A percentile compares a stretch with the other conserved stretches of the same genome.
Evolutionary conservation across 2,888 invertebrate genomes (phyloP).

Genomic region (Ormyrus nitidulus): DNA sequence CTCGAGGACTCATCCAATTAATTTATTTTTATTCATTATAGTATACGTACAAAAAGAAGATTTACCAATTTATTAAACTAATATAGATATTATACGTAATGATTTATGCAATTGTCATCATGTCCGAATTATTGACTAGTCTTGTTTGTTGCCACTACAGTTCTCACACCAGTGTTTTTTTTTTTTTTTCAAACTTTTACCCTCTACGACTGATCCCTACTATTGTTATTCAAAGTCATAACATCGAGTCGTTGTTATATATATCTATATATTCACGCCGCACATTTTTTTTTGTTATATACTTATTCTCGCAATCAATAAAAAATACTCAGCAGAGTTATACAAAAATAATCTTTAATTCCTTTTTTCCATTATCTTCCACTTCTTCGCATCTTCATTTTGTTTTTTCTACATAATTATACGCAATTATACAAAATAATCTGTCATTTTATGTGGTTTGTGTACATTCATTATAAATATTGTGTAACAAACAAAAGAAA

Average conservation of each 20-base stretch:
- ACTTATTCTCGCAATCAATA: slow-evolving; percentile 40
- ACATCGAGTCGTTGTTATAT: slow-evolving; percentile 30
- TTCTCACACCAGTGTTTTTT: slow-evolving; percentile 22
- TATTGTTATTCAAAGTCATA: slow-evolving; percentile 11
- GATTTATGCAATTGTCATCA: slow-evolving; percentile 25
- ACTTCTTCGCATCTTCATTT: slow-evolving; percentile 9
- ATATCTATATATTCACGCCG: slow-evolving; percentile 24
- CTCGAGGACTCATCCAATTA: not conserved
- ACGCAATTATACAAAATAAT: slow-evolving; percentile 51
- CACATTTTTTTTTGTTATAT: not conserved
- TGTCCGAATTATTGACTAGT: slow-evolving; percentile 52
- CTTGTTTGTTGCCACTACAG: slow-evolving; percentile 26
- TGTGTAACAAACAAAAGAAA: slow-evolving; percentile 6
- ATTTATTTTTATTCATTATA: not conserved
- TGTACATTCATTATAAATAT: slow-evolving; percentile 20
- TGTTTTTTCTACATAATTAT: not conserved
- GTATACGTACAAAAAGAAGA: slow-evolving; percentile 15
- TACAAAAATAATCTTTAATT: slow-evolving; percentile 55
- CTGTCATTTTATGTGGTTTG: slow-evolving; percentile 15
- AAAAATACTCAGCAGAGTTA: slow-evolving; percentile 54
- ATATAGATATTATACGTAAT: not conserved
- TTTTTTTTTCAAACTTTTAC: slow-evolving; percentile 19
- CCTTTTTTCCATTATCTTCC: slow-evolving; percentile 32
- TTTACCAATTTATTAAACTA: slow-evolving; percentile 31
- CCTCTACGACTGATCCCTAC: not conserved